A percentile compares a stretch with the other conserved stretches of the same genome.
Conservation (phyloP, 2,888 invertebrate species). For the Tillus elongatus region DNA sequence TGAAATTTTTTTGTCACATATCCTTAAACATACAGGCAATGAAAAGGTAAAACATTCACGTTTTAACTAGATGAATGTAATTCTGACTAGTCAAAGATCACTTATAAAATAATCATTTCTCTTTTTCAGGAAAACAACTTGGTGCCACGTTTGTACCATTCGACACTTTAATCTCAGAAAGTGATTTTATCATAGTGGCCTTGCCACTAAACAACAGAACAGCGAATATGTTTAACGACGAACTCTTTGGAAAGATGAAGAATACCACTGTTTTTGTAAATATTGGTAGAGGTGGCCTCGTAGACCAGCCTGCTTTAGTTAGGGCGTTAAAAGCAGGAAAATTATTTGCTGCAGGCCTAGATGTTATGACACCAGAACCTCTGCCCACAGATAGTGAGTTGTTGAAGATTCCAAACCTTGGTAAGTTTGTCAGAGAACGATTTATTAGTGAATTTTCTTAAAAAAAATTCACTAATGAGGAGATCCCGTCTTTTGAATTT, state of each 20-base stretch:
- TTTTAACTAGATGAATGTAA: background rate
- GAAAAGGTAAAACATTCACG: too few relatives aligned
- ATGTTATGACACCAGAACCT: slow-evolving; percentile 88
- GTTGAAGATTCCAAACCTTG: slow-evolving; percentile 69
- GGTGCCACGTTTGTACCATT: slow-evolving; percentile 56
- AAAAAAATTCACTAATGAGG: too few relatives aligned
- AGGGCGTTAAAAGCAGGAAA: slow-evolving; percentile 62
- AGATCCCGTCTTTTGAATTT: too few relatives aligned
- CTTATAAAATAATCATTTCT: slow-evolving; percentile 9
- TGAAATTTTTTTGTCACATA: too few relatives aligned
- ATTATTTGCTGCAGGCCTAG: slow-evolving; percentile 83
- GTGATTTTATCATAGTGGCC: slow-evolving; percentile 66
- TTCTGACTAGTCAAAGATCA: background rate
- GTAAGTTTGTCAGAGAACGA: too few relatives aligned
- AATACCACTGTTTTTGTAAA: slow-evolving; percentile 66
- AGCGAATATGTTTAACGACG: slow-evolving; percentile 56
- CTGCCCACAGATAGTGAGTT: slow-evolving; percentile 70
- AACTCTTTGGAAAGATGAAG: slow-evolving; percentile 67
- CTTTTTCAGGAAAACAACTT: slow-evolving; percentile 42
- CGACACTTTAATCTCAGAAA: slow-evolving; percentile 56
- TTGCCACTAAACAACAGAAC: slow-evolving; percentile 64
- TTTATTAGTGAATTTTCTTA: too few relatives aligned
- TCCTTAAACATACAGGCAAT: too few relatives aligned
- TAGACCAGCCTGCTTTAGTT: slow-evolving; percentile 74
- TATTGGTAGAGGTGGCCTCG: slow-evolving; percentile 63